phyloP scores from a whole-genome alignment of 2,113 vertebrate species.

The Heptranchias perlo region DNA sequence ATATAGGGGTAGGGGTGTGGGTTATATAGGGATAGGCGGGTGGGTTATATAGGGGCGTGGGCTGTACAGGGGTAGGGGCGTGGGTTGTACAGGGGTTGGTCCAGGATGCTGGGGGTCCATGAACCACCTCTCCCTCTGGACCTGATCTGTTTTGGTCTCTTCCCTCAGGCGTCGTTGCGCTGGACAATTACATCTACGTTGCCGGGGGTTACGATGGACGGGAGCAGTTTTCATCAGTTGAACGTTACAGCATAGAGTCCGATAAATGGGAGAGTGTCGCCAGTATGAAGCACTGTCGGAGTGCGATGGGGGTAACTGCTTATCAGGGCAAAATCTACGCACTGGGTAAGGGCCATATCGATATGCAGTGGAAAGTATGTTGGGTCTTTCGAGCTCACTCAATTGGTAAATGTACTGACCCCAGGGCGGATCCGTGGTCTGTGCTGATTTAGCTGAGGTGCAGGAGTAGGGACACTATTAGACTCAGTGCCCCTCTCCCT shows the following conservation, averaged over 20 bases:
- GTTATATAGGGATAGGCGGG: too few species aligned
- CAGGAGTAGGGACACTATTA: too few species aligned
- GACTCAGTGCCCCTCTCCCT: too few species aligned
- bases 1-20: not conserved
- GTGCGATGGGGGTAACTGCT: slow-evolving; percentile 60
- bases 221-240: slow-evolving; percentile 58
- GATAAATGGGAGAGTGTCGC: slow-evolving; percentile 61
- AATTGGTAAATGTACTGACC: not conserved
- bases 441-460: not conserved
- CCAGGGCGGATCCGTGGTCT: not conserved
- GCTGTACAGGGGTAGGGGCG: too few species aligned
- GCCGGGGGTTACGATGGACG: slow-evolving; percentile 65
- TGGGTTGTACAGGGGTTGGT: too few species aligned
- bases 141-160: not conserved
- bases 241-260: slow-evolving; percentile 58
- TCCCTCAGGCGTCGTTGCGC: slow-evolving; percentile 58
- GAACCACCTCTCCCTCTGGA: not conserved
- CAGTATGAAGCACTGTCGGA: slow-evolving; percentile 62
- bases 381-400: too few species aligned
- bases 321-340: slow-evolving; percentile 60
- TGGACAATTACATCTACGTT: slow-evolving; percentile 61
- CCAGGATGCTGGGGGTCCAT: not conserved
- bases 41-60: too few species aligned
- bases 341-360: slow-evolving; percentile 52
- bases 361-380: not conserved